Evolutionary conservation across 2,113 vertebrate genomes (phyloP).

Genomic region (Mastomys coucha): DNA sequence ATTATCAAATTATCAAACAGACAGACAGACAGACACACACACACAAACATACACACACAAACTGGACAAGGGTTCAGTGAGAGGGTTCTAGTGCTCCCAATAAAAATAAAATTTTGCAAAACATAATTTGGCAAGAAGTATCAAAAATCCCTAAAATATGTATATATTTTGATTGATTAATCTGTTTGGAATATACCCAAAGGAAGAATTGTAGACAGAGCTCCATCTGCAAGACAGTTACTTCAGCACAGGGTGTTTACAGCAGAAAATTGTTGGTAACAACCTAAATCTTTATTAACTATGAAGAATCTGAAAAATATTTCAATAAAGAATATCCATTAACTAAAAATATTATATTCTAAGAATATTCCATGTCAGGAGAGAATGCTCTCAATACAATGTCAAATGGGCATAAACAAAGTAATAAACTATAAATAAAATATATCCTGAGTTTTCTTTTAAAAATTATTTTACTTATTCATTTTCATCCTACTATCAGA

Average conservation of each 20-base stretch:
- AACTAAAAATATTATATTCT: neutral
- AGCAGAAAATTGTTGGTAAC: neutral
- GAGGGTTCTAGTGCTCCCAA: neutral
- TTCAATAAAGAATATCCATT: slow-evolving; percentile 36
- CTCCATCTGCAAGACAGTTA: neutral
- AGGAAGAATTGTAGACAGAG: neutral
- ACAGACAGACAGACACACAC: neutral
- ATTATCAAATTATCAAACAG: neutral
- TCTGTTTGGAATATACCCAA: slow-evolving; percentile 35
- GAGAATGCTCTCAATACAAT: slow-evolving; percentile 7
- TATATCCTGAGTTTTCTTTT: neutral
- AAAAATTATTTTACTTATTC: too few relatives aligned
- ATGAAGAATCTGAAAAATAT: slow-evolving; percentile 5
- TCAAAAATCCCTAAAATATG: slow-evolving; percentile 13
- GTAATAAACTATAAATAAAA: neutral
- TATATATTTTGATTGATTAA: slow-evolving; percentile 37
- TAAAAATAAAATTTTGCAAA: neutral
- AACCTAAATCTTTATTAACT: neutral
- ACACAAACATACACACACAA: neutral
- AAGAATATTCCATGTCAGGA: neutral
- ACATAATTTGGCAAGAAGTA: neutral
- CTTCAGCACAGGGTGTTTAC: neutral
- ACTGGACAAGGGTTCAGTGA: neutral
- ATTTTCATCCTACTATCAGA: too few relatives aligned
- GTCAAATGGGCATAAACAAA: slow-evolving; percentile 28